Evolutionary conservation across 2,113 vertebrate species (phyloP).

Genomic region (Pycnonotus jocosus): DNA sequence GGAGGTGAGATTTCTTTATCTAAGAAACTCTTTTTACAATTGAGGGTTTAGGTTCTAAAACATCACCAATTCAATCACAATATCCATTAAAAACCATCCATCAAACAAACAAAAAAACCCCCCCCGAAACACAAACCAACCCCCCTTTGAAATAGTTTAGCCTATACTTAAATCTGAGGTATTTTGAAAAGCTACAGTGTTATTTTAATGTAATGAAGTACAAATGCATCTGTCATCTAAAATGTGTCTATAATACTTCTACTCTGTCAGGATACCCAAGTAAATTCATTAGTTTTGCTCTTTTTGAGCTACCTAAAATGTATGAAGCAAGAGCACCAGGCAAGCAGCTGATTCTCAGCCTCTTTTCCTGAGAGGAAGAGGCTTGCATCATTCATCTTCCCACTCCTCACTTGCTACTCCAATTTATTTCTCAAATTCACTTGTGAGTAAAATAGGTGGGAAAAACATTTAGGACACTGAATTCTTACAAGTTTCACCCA

Average conservation of each 20-base stretch:
- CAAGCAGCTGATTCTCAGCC: neutral
- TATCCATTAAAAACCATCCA: neutral
- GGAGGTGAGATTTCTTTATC: neutral
- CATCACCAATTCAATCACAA: neutral
- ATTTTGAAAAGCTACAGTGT: neutral
- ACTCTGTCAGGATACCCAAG: neutral
- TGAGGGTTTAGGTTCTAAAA: neutral
- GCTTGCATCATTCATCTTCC: neutral
- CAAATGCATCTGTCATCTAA: neutral
- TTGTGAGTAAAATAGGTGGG: neutral
- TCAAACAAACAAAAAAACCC: neutral
- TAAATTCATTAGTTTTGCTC: neutral
- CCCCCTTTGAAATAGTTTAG: neutral
- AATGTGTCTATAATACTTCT: neutral
- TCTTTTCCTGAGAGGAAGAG: neutral
- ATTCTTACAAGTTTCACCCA: neutral
- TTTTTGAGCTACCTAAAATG: neutral
- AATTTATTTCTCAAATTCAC: neutral
- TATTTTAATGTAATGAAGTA: neutral
- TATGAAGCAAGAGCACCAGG: neutral
- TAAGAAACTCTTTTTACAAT: fast-evolving
- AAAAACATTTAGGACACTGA: neutral
- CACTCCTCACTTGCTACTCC: neutral
- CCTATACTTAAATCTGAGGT: neutral
- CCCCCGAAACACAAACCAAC: neutral